Evolutionary conservation across 2,888 invertebrate species (phyloP), one percentile per base, ranked within the genome.

Genomic region (Argyresthia goedartella): DNA sequence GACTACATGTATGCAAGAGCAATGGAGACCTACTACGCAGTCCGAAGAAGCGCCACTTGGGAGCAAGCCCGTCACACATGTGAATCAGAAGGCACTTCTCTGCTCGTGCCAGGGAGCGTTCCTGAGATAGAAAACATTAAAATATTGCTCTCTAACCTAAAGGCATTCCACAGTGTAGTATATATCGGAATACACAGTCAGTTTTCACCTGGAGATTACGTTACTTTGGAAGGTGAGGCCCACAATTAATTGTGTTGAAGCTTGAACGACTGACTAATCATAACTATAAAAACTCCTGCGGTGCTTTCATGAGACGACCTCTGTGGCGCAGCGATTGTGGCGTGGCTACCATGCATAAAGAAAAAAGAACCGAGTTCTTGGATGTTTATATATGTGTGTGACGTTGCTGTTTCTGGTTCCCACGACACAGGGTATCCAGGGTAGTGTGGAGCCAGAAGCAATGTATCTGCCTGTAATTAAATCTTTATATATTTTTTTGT

Each of bases 1-100:
- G 74, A 73, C 55, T 74, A 73, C 55, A 67, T 73, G 71, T 74
- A 67, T 67, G 71, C 72, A 4, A 64, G 69, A 39, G 53, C 64
- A n/a, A 69, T 66, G 45, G 58, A 66, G 55, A 70, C 71, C 1
- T 74, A 65, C 60, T 73, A 73, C 53, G 64, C 68, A 47, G 62
- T 75, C 1, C 71, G 74, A 54, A 72, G 70, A 53, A 67, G 71
- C 7, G 69, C 71, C 25, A 56, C 63, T 48, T 74, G 73, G 75
- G 59, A 66, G 14, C 64, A 68, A 56, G 75, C 73, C 4, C 60
- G 69, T 16, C 69, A 70, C 57, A 69, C 71, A 54, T 75, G 75
- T 46, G 67, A 70, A 51, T 67, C 70, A 2, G 71, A 74, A 57
- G 73, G 73, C 11, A 67, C 73, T 0, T 56, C 61, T 2, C 62